Evolutionary conservation across 2,797 vertebrate species (phyloP).

Genomic region (Sebastiscus tertius): DNA sequence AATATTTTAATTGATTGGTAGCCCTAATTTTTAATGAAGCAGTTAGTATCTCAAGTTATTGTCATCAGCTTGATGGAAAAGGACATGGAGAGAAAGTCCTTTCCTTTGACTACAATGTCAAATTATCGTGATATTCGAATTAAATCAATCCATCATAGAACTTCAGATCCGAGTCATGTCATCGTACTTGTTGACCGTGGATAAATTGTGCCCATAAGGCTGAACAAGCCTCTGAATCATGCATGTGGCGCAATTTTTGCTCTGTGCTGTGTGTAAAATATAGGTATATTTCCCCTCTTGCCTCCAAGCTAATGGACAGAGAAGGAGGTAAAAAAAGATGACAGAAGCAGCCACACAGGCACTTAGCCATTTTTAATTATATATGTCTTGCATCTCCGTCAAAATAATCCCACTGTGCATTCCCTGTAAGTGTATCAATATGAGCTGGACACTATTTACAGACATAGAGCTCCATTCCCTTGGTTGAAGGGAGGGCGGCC

Average conservation of each 20-base stretch:
- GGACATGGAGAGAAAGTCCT: conserved; percentile 14
- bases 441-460: conserved; percentile 64
- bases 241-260: conserved; percentile 24
- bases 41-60: neutral
- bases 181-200: conserved; percentile 10
- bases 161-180: conserved; percentile 12
- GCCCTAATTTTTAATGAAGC: neutral
- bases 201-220: conserved; percentile 24
- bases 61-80: conserved; percentile 9
- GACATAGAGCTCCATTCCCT: conserved; percentile 33
- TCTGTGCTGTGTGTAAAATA: conserved; percentile 39
- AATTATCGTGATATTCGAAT: conserved; percentile 30
- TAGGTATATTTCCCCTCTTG: conserved; percentile 25
- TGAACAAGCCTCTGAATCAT: conserved; percentile 52
- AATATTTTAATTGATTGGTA: accelerated
- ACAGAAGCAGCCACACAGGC: conserved; percentile 55
- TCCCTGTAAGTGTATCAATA: conserved; percentile 71
- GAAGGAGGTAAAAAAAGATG: conserved; percentile 44
- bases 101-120: conserved; percentile 29
- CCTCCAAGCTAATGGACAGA: conserved; percentile 51
- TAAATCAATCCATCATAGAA: conserved; percentile 31
- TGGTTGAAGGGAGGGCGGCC: conserved; percentile 5
- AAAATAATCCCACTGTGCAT: conserved; percentile 66
- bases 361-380: conserved; percentile 82
- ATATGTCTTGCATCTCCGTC: conserved; percentile 66